phyloP scores from a whole-genome alignment of 2,888 invertebrate species.

The Pycnomerus fuliginosus region DNA sequence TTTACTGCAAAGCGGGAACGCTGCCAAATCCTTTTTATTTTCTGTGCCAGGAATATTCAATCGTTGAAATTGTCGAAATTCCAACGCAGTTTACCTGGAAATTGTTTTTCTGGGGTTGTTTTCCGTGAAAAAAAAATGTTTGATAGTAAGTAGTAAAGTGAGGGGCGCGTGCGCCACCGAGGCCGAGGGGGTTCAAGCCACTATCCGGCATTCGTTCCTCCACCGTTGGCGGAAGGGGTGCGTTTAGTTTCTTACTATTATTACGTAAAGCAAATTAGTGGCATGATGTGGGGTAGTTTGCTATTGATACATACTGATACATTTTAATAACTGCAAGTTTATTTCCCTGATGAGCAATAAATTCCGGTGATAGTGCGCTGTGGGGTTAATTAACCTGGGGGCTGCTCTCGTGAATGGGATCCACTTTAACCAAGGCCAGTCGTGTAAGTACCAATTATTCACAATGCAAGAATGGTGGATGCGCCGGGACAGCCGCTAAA shows the following conservation, averaged over 20 bases:
- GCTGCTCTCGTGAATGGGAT: conserved; percentile 53
- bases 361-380: conserved; percentile 30
- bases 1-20: conserved; percentile 8
- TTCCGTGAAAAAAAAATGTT: not conserved
- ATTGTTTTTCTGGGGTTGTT: not conserved
- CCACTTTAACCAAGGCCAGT: conserved; percentile 54
- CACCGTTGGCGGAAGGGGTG: conserved; percentile 8
- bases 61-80: too few relatives aligned
- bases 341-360: conserved; percentile 31
- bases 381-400: conserved; percentile 11
- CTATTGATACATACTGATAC: conserved; percentile 37
- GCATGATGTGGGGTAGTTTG: conserved; percentile 29
- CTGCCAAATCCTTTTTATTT: too few relatives aligned
- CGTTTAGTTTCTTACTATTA: too few relatives aligned
- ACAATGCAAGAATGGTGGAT: conserved; percentile 6
- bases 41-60: too few relatives aligned
- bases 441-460: conserved; percentile 47
- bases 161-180: conserved; percentile 8
- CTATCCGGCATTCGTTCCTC: conserved; percentile 3
- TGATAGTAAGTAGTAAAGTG: conserved; percentile 13
- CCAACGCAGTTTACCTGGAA: too few relatives aligned
- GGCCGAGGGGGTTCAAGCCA: conserved; percentile 4
- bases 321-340: conserved; percentile 36
- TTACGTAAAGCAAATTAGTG: too few relatives aligned
- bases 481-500: too few relatives aligned